Conservation (phyloP, 2,113 vertebrate genomes). For the Stegastes partitus region DNA sequence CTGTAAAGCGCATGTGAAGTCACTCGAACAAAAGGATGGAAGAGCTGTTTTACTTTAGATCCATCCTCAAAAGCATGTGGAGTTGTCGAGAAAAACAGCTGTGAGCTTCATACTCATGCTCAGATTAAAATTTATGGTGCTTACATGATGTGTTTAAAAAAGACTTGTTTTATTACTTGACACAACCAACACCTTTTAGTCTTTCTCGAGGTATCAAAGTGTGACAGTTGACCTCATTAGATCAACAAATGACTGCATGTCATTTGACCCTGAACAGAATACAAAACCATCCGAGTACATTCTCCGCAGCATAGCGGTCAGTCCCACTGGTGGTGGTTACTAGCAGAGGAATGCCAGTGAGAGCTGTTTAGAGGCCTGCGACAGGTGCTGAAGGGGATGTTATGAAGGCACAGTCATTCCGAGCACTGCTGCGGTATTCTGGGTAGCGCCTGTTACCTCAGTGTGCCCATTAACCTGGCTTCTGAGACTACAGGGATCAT, state of each 20-base stretch:
- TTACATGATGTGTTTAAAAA: not conserved
- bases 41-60: no score
- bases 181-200: not conserved
- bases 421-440: constrained; percentile 42
- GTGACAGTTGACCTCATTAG: constrained; percentile 42
- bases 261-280: constrained; percentile 54
- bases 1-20: no score
- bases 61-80: no score
- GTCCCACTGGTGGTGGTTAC: constrained; percentile 32
- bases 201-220: constrained; percentile 17
- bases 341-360: constrained; percentile 29
- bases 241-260: constrained; percentile 40
- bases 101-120: no score
- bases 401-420: constrained; percentile 49
- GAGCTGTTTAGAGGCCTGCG: constrained; percentile 51
- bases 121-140: no score
- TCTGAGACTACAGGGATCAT: not conserved
- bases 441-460: constrained; percentile 32
- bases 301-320: constrained; percentile 39
- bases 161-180: not conserved
- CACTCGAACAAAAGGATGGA: no score
- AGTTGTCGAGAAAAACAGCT: no score
- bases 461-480: not conserved
- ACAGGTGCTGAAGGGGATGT: constrained; percentile 70
- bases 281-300: constrained; percentile 47